Base-by-base conservation (phyloP, 53 echinoderm and acorn worm genomes). In the Crossaster papposus region DNA sequence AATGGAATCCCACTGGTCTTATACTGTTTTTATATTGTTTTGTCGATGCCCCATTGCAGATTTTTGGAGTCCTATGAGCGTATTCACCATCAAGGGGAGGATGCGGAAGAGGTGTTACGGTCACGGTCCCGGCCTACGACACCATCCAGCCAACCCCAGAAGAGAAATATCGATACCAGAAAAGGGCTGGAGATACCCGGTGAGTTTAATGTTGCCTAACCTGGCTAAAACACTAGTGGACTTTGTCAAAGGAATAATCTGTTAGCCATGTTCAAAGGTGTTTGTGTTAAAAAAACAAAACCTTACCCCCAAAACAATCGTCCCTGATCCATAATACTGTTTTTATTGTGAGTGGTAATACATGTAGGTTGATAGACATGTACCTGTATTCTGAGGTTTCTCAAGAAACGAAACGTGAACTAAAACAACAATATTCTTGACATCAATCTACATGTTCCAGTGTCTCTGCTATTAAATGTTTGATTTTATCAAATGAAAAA, bases 31-130 rank as follows among this genome's bases (percentile, higher is more conserved):
- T 73, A 23, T 53, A 34, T 26, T 44, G 22, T 83, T n/a, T n/a
- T 83, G 58, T 37, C 9, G 44, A 44, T 9, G 26, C 15, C 76
- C 68, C 78, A 7, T 44, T 44, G 5, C 91, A 97, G 97, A 90
- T 96, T 80, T 89, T 88, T 98, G 78, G 98, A 96, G 89, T 89
- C 92, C 14, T 98, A 98, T 58, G 98, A 98, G 90, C 96, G 90
- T 75, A 91, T 98, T 29, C 96, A 98, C 70, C 95, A 96, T 63
- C 90, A 91, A 37, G 98, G 98, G 12, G 98, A 98, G 52, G 98
- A 98, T 92, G 91, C 96, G 17, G 98, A 96, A 2, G 96, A 98
- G 71, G 85, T 87, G 18, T 87, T 87, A 64, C 84, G 84, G 26
- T 83, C 83, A 37, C 85, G 73, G 36, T 76, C 87, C 6, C 22